Evolutionary conservation across 1,140 invertebrate genomes (phyloP).

Genomic region (Lordiphosa clarofinis): DNA sequence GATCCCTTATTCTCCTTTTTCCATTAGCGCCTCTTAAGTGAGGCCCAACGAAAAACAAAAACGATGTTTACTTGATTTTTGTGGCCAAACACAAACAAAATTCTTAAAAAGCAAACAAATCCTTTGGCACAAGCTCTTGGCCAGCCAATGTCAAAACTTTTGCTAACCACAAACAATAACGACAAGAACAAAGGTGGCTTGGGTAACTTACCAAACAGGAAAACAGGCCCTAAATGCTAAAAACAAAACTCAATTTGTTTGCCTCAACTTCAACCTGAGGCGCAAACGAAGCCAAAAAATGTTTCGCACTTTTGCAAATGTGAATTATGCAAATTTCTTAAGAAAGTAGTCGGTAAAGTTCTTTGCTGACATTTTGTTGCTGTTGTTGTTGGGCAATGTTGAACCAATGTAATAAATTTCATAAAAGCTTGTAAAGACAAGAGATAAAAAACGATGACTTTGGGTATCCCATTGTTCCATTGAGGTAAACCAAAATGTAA

Average conservation of each 20-base stretch:
- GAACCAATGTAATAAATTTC: constrained; percentile 72
- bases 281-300: constrained; percentile 28
- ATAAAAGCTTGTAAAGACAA: constrained; percentile 60
- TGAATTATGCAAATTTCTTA: constrained; percentile 58
- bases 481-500: constrained; percentile 2
- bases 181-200: too few relatives aligned
- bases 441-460: constrained; percentile 51
- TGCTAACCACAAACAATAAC: neutral
- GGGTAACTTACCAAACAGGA: constrained; percentile 1
- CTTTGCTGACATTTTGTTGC: constrained; percentile 10
- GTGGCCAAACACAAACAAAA: neutral
- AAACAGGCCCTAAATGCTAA: constrained; percentile 11
- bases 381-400: constrained; percentile 24
- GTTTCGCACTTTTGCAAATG: constrained; percentile 46
- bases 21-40: too few relatives aligned
- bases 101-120: neutral
- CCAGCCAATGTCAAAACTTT: constrained; percentile 9
- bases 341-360: constrained; percentile 56
- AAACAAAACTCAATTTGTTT: constrained; percentile 22
- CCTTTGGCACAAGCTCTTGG: constrained; percentile 5
- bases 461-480: constrained; percentile 27
- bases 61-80: neutral
- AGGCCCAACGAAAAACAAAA: too few relatives aligned
- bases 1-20: too few relatives aligned
- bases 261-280: constrained; percentile 5